Base-by-base conservation (phyloP, 2,888 invertebrate species). In the Carterocephalus palaemon region DNA sequence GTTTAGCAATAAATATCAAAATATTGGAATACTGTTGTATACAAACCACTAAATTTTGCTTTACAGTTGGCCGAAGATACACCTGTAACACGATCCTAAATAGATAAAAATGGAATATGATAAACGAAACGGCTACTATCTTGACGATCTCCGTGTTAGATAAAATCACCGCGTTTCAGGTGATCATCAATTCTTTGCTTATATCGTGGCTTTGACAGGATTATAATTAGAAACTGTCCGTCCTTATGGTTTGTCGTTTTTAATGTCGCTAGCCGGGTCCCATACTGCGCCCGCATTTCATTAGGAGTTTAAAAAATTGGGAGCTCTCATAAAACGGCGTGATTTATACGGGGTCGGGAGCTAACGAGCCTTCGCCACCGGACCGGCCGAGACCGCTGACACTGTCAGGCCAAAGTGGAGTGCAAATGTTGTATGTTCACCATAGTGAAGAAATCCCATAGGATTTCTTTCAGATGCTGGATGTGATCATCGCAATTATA, bases 231-330 rank as follows among this genome's bases (percentile, higher is more conserved):
- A 85, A 84, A 79, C 79, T 79, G 82, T 82, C 81, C 67, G 77
- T 79, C 70, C 75, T 77, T 77, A 78, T 73, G 76, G 80, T 77
- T 75, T 81, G 77, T 81, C 82, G 77, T 82, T 83, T 84, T 84
- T 83, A 83, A 83, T 82, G 85, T 85, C 84, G 79, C 83, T 84
- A 77, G 80, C 63, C 67, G 75, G 79, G 77, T 83, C 83, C 75
- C 85, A 86, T 81, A 86, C 85, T 83, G 86, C 70, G 84, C 78
- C 78, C 84, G 85, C 81, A 81, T 84, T 85, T 86, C 85, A 83
- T 86, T 86, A 86, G 64, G 71, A 68, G 70, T 78, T n/a, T 80
- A 78, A 84, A 85, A 82, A 82, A 80, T 74, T 70, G 75, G 74
- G 75, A 76, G 75, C 67, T 77, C 80, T 80, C 84, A 78, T 86